Evolutionary conservation across 2,888 invertebrate species (phyloP), one percentile per base, ranked within the genome.

Genomic region (Cosmia trapezina): DNA sequence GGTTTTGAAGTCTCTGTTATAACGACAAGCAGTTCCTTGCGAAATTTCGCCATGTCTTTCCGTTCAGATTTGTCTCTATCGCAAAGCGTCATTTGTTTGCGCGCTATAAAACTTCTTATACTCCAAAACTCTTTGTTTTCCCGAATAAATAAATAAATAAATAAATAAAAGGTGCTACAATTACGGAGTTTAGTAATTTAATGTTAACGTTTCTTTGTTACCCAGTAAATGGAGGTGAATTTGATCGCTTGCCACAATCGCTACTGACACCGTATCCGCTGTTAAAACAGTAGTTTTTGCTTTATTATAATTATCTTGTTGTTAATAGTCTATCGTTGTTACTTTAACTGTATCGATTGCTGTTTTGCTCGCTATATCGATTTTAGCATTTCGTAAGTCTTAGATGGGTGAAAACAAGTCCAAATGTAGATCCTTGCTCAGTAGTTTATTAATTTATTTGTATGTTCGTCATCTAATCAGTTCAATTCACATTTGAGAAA

Each of bases 241-340:
- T 33, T 69, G 84, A 81, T 78, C 78, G 62, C 54, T 61, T 17
- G 77, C 49, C 17, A 60, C 28, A 22, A 14, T 72, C 28, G 45
- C 22, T 51, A 85, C 37, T 57, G 81, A 83, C 74, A 77, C 81
- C 74, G 45, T 76, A 74, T 85, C 83, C 86, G 85, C 76, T 73
- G 47, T 73, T 70, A 45, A 64, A 59, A n/a, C 49, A 33, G 66
- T 47, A 19, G 41, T 51, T 83, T 57, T 62, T 41, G 41, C 78
- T 82, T 82, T 62, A 65, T 72, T 64, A 66, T 66, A 70, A 78
- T 71, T 63, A 57, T 66, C 77, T 63, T 47, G 49, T 47, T n/a
- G 53, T 45, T 56, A 41, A 8, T 1, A 4, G 49, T 54, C 14
- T 49, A 33, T 19, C 33, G 37, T 49, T 59, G 60, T 49, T 41